phyloP scores from a whole-genome alignment of 92 coral and sea anemone genomes.

The Parazoanthus swiftii region DNA sequence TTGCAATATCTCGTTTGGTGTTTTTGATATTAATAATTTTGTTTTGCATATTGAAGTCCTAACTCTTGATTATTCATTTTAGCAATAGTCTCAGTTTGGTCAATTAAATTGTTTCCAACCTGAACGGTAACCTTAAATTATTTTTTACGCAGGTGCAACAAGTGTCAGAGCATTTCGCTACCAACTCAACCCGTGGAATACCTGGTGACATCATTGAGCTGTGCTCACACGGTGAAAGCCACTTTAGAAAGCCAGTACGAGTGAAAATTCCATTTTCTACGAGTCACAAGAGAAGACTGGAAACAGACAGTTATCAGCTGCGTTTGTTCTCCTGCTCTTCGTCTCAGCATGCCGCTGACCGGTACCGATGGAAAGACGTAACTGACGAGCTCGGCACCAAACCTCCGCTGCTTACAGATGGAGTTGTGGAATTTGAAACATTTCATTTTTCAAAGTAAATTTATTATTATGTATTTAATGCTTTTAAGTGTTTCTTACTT shows the following conservation, averaged over 20 bases:
- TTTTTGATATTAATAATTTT: no score
- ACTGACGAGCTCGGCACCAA: constrained; percentile 13
- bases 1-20: no score
- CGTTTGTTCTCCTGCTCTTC: constrained; percentile 7
- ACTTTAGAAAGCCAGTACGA: constrained; percentile 1
- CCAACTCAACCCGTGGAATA: not conserved
- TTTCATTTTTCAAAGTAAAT: constrained; percentile 23
- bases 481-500: no score
- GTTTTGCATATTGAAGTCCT: no score
- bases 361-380: constrained; percentile 2
- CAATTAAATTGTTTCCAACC: no score
- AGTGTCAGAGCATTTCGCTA: not conserved
- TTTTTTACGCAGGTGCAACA: not conserved
- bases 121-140: not conserved
- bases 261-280: not conserved
- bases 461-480: no score
- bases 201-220: constrained; percentile 23
- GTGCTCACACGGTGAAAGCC: not conserved
- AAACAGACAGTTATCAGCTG: not conserved
- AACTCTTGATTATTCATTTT: no score
- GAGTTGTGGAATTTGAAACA: constrained; percentile 10
- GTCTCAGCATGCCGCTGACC: not conserved
- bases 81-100: no score
- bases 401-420: not conserved
- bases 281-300: constrained; percentile 17